These are phyloP conservation scores for Diplosoma virens DNA, from an alignment of 23 tunicate genomes.

Conservation along the genomic window DNA sequence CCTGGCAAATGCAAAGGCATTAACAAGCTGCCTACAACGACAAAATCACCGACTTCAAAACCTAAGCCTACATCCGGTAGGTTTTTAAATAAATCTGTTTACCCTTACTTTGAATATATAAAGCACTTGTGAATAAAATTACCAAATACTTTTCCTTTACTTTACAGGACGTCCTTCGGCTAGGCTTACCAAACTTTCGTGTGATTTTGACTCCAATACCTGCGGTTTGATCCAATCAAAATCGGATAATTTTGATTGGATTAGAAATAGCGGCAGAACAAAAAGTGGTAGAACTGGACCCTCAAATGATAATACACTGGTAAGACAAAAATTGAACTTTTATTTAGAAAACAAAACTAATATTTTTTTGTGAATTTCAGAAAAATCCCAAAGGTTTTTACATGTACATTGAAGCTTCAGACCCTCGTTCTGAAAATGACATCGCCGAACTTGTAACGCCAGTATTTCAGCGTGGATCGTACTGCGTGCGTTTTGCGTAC, in stretches of 20 bases:
- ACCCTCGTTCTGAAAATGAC: slow-evolving; percentile 68
- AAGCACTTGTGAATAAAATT: too few relatives aligned
- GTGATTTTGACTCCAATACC: slow-evolving; percentile 64
- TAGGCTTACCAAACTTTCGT: too few relatives aligned
- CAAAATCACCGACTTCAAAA: too few relatives aligned
- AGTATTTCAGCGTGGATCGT: slow-evolving; percentile 27
- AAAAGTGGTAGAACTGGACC: slow-evolving; percentile 95
- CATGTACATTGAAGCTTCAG: slow-evolving; percentile 94
- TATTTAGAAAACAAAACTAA: not conserved
- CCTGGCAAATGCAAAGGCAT: slow-evolving; percentile 32
- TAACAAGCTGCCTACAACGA: too few relatives aligned
- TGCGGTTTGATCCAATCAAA: slow-evolving; percentile 68
- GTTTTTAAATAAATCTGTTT: too few relatives aligned
- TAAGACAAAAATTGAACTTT: not conserved
- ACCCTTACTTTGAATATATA: too few relatives aligned
- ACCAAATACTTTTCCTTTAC: too few relatives aligned
- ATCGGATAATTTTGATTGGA: slow-evolving; percentile 74
- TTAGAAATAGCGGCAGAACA: slow-evolving; percentile 36
- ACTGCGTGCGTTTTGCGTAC: slow-evolving; percentile 82
- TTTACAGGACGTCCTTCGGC: too few relatives aligned
- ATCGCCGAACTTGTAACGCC: slow-evolving; percentile 71
- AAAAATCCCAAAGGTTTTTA: slow-evolving; percentile 88
- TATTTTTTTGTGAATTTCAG: too few relatives aligned
- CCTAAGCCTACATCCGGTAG: too few relatives aligned
- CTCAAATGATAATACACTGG: slow-evolving; percentile 69